Conservation (phyloP, 2,797 vertebrate species). For the Otus scops region DNA sequence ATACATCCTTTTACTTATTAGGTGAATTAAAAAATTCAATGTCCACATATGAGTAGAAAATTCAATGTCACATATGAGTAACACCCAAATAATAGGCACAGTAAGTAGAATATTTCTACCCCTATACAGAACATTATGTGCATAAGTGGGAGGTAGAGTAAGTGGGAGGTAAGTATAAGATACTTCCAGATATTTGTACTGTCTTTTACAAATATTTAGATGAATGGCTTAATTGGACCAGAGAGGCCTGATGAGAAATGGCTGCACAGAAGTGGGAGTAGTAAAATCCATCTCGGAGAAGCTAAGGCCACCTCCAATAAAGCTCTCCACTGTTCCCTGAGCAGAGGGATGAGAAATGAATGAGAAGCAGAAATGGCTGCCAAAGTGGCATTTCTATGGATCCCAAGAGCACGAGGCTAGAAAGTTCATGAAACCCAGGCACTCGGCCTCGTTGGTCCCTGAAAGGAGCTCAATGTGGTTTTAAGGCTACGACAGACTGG, state of each 20-base stretch:
- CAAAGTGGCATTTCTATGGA: fast-evolving
- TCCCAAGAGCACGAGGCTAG: neutral
- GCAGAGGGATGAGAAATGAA: neutral
- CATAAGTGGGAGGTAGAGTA: neutral
- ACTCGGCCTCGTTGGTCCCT: neutral
- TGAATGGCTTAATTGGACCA: neutral
- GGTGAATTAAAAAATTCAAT: neutral
- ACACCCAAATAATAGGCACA: neutral
- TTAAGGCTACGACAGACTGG: neutral
- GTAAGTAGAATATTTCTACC: neutral
- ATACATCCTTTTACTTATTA: neutral
- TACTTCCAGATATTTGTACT: neutral
- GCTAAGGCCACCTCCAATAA: neutral
- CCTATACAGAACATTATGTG: fast-evolving
- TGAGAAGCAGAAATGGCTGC: neutral
- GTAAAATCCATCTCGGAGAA: neutral
- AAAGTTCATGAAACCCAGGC: neutral
- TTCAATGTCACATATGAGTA: fast-evolving
- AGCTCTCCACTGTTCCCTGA: fast-evolving
- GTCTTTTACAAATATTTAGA: neutral
- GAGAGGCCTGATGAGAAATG: neutral
- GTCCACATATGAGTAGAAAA: neutral
- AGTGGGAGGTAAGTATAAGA: neutral
- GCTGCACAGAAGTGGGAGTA: neutral
- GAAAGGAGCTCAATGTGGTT: neutral